Percentiles rank a stretch among this genome's conserved stretches.
phyloP scores from a whole-genome alignment of 2,113 vertebrate species.

The Accipiter cooperii region DNA sequence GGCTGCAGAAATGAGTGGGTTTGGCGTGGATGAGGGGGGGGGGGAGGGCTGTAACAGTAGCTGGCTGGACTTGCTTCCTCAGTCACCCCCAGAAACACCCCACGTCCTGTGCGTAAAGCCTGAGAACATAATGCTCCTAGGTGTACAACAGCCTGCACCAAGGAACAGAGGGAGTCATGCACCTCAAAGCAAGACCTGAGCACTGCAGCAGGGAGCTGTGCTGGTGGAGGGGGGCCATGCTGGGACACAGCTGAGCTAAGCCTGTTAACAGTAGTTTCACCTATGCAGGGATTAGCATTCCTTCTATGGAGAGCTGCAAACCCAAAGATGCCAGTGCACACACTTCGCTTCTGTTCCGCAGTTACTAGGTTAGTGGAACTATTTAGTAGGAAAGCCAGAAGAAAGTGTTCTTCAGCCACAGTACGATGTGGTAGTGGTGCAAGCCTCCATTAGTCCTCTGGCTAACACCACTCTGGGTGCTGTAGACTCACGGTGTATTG shows the following conservation, averaged over 20 bases:
- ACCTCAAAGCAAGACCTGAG: not conserved
- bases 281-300: not conserved
- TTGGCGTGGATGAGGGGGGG: accelerated
- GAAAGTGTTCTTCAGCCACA: not conserved
- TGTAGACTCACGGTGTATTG: too few relatives aligned
- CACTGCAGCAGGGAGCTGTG: accelerated
- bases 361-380: not conserved
- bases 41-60: not conserved
- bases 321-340: not conserved
- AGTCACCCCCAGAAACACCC: not conserved
- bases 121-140: accelerated
- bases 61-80: not conserved
- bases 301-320: accelerated
- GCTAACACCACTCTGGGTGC: not conserved
- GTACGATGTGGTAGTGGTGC: accelerated
- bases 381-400: not conserved
- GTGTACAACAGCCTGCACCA: accelerated
- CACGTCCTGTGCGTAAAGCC: accelerated
- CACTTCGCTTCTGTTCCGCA: not conserved
- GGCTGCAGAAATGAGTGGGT: not conserved
- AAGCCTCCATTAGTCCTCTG: not conserved
- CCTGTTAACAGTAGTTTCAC: not conserved
- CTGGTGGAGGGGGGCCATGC: accelerated
- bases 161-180: not conserved
- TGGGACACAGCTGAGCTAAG: not conserved